Conservation (phyloP, 2,797 vertebrate species). For the Molossus molossus region DNA sequence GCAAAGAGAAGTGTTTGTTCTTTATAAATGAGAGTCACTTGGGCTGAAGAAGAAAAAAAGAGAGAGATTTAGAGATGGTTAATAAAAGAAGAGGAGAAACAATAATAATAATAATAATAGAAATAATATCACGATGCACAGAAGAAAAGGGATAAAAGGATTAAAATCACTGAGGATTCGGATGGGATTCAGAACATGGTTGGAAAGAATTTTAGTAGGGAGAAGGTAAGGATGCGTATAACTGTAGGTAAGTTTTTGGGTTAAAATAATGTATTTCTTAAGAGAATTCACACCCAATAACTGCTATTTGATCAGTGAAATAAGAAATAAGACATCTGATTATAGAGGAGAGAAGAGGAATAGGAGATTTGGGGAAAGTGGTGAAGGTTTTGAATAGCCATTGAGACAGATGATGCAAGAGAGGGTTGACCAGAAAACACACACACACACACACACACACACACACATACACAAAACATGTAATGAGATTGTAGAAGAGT, state of each 20-base stretch:
- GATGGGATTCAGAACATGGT: not conserved
- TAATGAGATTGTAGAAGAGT: not conserved
- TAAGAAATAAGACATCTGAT: constrained; percentile 9
- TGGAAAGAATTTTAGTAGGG: not conserved
- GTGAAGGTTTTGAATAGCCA: constrained; percentile 21
- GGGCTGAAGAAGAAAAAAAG: not conserved
- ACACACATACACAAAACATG: not conserved
- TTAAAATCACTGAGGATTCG: not conserved
- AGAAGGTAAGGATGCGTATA: not conserved
- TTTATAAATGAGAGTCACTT: not conserved
- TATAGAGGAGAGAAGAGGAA: not conserved
- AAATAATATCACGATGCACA: not conserved
- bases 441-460: no score
- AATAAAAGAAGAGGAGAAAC: not conserved
- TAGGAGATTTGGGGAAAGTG: not conserved
- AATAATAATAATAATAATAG: constrained; percentile 1
- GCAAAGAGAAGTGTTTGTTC: not conserved
- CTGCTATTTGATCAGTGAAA: not conserved
- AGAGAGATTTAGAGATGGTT: not conserved
- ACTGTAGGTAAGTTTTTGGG: not conserved
- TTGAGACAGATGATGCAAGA: not conserved
- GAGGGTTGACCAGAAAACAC: not conserved
- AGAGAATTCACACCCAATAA: not conserved
- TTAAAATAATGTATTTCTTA: constrained; percentile 18
- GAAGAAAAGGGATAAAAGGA: not conserved